Evolutionary conservation across 2,797 vertebrate genomes (phyloP).

Genomic region (Protosalanx chinensis): DNA sequence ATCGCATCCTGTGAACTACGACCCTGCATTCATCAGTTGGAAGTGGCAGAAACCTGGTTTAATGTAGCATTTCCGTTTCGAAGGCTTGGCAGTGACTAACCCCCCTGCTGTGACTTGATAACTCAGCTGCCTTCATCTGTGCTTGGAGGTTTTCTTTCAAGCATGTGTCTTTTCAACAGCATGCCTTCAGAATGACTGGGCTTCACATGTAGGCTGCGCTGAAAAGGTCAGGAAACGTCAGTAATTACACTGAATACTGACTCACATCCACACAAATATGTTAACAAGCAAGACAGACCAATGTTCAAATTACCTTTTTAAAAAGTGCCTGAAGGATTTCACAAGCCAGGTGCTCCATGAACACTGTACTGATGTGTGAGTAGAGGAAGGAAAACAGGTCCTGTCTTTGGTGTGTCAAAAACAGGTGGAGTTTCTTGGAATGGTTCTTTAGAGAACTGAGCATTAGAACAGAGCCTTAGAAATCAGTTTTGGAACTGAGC

Average conservation of each 20-base stretch:
- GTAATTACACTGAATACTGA: constrained; percentile 28
- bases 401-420: too few species aligned
- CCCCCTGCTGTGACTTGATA: constrained; percentile 19
- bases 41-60: not conserved
- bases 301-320: too few species aligned
- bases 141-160: constrained; percentile 34
- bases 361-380: too few species aligned
- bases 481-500: too few species aligned
- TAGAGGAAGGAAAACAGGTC: too few species aligned
- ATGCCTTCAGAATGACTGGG: constrained; percentile 39
- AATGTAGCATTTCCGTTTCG: constrained; percentile 17
- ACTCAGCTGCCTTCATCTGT: constrained; percentile 25
- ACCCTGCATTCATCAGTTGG: constrained; percentile 29
- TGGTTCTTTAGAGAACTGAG: too few species aligned
- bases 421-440: too few species aligned
- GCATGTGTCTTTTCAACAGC: constrained; percentile 18
- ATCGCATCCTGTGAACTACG: constrained; percentile 22
- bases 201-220: constrained; percentile 6
- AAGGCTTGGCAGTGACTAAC: constrained; percentile 12
- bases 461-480: too few species aligned
- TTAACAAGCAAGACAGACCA: not conserved
- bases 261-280: constrained; percentile 15
- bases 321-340: not conserved
- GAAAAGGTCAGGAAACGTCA: constrained; percentile 15
- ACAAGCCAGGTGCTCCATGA: too few species aligned